Conservation (phyloP, 2,797 vertebrate species). For the Cottoperca gobio region DNA sequence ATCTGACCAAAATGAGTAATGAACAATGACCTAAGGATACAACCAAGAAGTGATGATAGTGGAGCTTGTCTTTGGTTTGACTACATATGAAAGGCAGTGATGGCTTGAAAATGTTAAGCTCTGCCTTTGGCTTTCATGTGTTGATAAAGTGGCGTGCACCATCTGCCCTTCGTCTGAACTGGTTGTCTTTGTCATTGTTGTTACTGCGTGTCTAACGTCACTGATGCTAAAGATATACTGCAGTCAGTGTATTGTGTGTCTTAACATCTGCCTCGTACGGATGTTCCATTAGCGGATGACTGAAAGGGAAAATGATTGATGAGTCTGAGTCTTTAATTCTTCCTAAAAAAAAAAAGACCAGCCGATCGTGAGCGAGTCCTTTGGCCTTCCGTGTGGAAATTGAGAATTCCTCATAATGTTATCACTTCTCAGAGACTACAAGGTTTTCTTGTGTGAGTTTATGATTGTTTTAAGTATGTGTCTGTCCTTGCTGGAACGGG, state of each 20-base stretch:
- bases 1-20: constrained; percentile 21
- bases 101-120: constrained; percentile 52
- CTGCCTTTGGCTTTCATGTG: constrained; percentile 54
- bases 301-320: constrained; percentile 45
- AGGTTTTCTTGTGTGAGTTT: constrained; percentile 25
- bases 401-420: constrained; percentile 32
- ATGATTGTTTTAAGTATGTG: constrained; percentile 4
- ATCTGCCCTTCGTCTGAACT: constrained; percentile 58
- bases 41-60: constrained; percentile 30
- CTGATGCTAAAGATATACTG: constrained; percentile 6
- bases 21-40: constrained; percentile 34
- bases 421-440: constrained; percentile 37
- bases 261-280: constrained; percentile 25
- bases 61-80: constrained; percentile 34
- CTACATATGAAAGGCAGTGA: constrained; percentile 33
- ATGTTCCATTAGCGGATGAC: constrained; percentile 35
- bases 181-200: constrained; percentile 36
- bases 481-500: constrained; percentile 48
- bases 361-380: background rate
- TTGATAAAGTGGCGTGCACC: constrained; percentile 28
- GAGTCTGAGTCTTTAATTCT: constrained; percentile 20
- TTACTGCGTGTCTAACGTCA: constrained; percentile 10
- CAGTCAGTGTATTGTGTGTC: constrained; percentile 8
- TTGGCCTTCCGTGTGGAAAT: constrained; percentile 35
- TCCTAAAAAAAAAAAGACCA: constrained; percentile 20